Base-by-base conservation (phyloP, 2,797 vertebrate species). In the Leuciscus waleckii region DNA sequence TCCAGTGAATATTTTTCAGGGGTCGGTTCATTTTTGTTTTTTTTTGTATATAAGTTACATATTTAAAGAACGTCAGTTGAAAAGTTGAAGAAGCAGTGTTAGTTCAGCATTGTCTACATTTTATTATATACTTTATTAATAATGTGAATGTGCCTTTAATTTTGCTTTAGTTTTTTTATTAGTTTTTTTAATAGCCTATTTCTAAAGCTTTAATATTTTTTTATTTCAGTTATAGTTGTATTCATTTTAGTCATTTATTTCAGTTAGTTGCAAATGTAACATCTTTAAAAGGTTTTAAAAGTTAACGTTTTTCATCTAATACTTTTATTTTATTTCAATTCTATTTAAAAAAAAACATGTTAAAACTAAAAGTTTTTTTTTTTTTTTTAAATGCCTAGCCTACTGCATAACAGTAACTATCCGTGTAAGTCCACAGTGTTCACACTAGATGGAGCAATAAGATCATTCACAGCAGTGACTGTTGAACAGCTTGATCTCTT, bases 391-490 rank as follows among this genome's bases (percentile, higher is more conserved):
- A 2, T 51, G 46, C 5, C 35, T 35, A 39, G 2, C 51, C 56
- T 26, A 56, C 43, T 16, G 17, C 13, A 2, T n/a, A 19, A 74
- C 70, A 49, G 6, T 10, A 76, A 76, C 0, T 26, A 7, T 74
- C 19, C 13, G 14, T 56, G 82, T 32, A 71, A 23, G 23, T 46
- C 5, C 51, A 14, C 29, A 19, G 7, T 54, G 32, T 76, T 3
- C 6, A 61, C 89, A 83, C 56, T 67, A 89, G 88, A 87, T 90
- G 87, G 84, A 71, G 77, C 83, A 71, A 83, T 32, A 41, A 19
- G 46, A 84, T 54, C 16, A 83, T 32, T 79, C 56, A 43, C 1
- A 46, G 14, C 5, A 26, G 43, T 14, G 37, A 1, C 77, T 41
- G 37, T 46, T 32, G 83, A 82, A 74, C 58, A 37, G 75, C 29